Percentiles rank a stretch among this genome's conserved stretches.
Evolutionary conservation across 2,113 vertebrate species (phyloP).

Genomic region (Hepsetus odoe): DNA sequence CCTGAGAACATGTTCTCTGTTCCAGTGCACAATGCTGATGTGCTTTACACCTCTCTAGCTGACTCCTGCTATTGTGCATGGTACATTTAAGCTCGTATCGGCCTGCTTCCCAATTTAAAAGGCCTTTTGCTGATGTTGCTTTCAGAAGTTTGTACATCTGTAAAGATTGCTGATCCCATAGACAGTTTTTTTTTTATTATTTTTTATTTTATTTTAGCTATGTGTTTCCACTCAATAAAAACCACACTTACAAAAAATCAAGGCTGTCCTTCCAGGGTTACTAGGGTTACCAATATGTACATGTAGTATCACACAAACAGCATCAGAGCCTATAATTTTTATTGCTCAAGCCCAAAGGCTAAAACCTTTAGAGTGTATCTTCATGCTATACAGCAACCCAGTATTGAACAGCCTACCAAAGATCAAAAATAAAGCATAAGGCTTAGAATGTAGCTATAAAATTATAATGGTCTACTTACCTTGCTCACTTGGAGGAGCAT

Average conservation of each 20-base stretch:
- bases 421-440: too few relatives aligned
- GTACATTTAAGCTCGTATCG: background rate
- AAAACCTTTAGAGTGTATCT: background rate
- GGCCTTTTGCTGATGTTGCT: too few relatives aligned
- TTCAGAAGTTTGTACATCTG: too few relatives aligned
- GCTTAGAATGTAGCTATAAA: background rate
- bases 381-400: too few relatives aligned
- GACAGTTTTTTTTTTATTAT: too few relatives aligned
- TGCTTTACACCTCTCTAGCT: background rate
- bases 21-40: too few relatives aligned
- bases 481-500: background rate
- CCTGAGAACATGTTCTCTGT: too few relatives aligned
- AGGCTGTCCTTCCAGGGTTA: background rate
- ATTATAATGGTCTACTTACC: background rate
- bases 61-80: background rate
- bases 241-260: background rate
- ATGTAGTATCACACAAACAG: background rate
- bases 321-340: background rate
- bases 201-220: too few relatives aligned
- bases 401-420: too few relatives aligned
- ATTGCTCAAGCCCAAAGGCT: background rate
- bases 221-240: too few relatives aligned
- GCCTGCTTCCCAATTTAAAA: too few relatives aligned
- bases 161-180: too few relatives aligned
- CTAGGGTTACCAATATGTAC: background rate